Conservation (phyloP, 2,113 vertebrate species). For the Dipodomys ordii region DNA sequence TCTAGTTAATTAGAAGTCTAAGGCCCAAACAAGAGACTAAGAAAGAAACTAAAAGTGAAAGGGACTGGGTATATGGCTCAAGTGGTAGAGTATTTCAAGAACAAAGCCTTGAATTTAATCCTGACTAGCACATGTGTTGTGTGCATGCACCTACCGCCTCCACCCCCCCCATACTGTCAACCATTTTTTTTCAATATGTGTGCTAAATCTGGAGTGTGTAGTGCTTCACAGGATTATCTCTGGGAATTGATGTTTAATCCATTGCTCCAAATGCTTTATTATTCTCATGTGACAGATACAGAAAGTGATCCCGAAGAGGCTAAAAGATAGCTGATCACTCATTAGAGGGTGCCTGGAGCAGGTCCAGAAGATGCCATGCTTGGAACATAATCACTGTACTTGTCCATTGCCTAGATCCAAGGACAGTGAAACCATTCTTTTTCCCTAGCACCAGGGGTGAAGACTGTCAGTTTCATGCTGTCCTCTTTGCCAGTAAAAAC, state of each 20-base stretch:
- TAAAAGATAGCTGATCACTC: not conserved
- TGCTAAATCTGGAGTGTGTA: not conserved
- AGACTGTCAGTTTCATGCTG: not conserved
- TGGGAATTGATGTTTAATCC: not conserved
- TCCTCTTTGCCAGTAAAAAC: not conserved
- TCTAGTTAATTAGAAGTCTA: too few relatives aligned
- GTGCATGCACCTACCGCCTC: too few relatives aligned
- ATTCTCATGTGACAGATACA: not conserved
- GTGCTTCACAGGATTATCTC: not conserved
- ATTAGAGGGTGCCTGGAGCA: not conserved
- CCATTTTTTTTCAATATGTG: not conserved
- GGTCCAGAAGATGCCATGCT: not conserved
- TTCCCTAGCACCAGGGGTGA: not conserved
- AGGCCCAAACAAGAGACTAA: too few relatives aligned
- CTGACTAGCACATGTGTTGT: too few relatives aligned
- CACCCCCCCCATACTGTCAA: too few relatives aligned
- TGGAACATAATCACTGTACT: rapidly evolving
- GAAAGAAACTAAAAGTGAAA: too few relatives aligned
- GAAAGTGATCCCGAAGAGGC: not conserved
- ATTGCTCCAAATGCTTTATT: not conserved
- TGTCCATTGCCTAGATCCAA: too few relatives aligned
- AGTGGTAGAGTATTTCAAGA: too few relatives aligned
- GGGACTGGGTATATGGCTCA: too few relatives aligned
- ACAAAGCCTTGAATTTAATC: too few relatives aligned
- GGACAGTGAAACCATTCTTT: too few relatives aligned